These are phyloP conservation scores for Paradoxurus hermaphroditus DNA, from an alignment of 2,113 vertebrate species.

Conservation along the genomic window DNA sequence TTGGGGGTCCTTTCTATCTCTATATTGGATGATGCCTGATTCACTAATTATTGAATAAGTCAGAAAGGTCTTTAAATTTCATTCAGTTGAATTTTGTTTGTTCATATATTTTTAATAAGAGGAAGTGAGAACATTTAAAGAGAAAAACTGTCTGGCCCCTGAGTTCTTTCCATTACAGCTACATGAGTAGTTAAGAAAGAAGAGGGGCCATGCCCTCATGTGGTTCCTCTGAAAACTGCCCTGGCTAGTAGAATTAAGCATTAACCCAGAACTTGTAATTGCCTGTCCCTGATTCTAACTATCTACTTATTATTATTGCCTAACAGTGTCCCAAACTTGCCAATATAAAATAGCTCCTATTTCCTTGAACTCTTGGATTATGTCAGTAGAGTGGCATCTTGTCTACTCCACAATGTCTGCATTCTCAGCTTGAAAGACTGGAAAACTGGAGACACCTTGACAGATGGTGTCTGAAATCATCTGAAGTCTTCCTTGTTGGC, in stretches of 20 bases:
- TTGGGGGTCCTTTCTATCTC: not conserved
- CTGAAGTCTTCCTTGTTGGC: not conserved
- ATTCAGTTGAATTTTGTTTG: not conserved
- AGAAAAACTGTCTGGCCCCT: not conserved
- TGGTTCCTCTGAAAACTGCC: not conserved
- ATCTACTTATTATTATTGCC: not conserved
- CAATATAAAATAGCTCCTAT: not conserved
- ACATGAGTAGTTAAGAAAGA: not conserved
- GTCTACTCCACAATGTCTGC: too few species aligned
- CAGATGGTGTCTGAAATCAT: not conserved
- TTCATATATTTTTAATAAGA: not conserved
- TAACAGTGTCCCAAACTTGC: not conserved
- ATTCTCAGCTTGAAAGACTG: not conserved
- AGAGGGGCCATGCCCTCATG: not conserved
- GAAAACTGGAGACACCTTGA: not conserved
- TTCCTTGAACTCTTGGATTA: not conserved
- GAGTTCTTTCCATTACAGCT: too few species aligned
- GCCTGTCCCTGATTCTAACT: not conserved
- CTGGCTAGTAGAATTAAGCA: not conserved
- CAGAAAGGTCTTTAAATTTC: not conserved
- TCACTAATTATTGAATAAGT: not conserved
- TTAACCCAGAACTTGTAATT: not conserved
- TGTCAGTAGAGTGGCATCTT: not conserved
- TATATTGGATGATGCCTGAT: not conserved
- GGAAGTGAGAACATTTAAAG: not conserved